Percentiles rank a stretch among this genome's conserved stretches.
Evolutionary conservation across 2,113 vertebrate genomes (phyloP).

Genomic region (Thalassarche chlororhynchos): DNA sequence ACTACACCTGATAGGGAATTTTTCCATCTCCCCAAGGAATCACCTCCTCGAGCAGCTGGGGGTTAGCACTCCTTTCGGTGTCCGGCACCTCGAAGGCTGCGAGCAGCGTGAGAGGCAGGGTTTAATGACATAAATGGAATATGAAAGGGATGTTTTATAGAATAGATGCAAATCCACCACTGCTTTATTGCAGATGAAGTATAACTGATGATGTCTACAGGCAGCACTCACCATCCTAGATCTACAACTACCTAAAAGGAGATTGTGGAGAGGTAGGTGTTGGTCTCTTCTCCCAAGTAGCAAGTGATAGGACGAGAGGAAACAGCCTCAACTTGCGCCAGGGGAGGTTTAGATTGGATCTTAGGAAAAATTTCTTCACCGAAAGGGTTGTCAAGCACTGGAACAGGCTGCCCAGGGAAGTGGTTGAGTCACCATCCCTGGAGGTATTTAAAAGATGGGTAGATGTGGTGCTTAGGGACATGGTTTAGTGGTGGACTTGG

Average conservation of each 20-base stretch:
- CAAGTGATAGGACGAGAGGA: not conserved
- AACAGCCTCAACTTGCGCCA: accelerated
- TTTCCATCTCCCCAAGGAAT: not conserved
- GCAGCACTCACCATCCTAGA: not conserved
- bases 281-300: not conserved
- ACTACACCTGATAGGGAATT: not conserved
- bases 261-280: accelerated
- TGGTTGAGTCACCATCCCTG: not conserved
- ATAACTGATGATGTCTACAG: too few species aligned
- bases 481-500: not conserved
- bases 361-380: not conserved
- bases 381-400: not conserved
- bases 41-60: not conserved
- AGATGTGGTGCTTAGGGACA: not conserved
- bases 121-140: not conserved
- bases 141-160: not conserved
- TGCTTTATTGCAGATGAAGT: not conserved
- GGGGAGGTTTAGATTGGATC: not conserved
- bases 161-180: not conserved
- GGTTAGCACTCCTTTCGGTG: not conserved
- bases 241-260: not conserved
- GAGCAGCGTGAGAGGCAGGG: accelerated
- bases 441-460: not conserved
- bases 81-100: accelerated
- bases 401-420: not conserved